Evolutionary conservation across 2,113 vertebrate genomes (phyloP).

Genomic region (Abramis brama): DNA sequence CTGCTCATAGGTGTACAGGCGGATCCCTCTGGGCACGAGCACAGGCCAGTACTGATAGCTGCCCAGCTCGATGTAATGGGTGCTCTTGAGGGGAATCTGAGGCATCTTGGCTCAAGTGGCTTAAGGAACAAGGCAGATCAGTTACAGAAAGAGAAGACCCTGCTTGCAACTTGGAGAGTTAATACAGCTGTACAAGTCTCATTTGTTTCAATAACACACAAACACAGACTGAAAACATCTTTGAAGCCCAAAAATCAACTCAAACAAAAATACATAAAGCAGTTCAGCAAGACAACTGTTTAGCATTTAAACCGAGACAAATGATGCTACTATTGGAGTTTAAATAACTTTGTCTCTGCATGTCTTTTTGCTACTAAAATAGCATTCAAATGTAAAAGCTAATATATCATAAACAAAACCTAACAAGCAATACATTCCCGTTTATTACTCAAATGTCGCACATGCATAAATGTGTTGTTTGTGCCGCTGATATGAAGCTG

Average conservation of each 20-base stretch:
- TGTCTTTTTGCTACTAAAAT: not conserved
- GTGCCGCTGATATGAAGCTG: not conserved
- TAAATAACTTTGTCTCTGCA: not conserved
- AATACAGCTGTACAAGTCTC: too few relatives aligned
- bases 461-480: not conserved
- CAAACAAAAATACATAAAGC: not conserved
- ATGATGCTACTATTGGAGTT: not conserved
- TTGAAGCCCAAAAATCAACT: not conserved
- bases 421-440: not conserved
- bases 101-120: conserved; percentile 76
- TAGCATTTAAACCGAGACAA: not conserved
- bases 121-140: not conserved
- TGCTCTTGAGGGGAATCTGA: conserved; percentile 87
- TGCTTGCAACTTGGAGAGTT: too few relatives aligned
- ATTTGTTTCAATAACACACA: too few relatives aligned
- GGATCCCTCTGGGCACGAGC: conserved; percentile 88
- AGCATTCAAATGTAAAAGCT: not conserved
- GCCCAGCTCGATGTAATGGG: conserved; percentile 93
- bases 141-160: too few relatives aligned
- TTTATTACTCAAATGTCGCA: not conserved
- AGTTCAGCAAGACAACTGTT: not conserved
- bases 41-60: conserved; percentile 95
- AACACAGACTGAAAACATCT: too few relatives aligned
- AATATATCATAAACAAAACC: not conserved
- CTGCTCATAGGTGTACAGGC: conserved; percentile 95